A percentile compares a stretch with the other conserved stretches of the same genome.
phyloP scores from a whole-genome alignment of 2,113 vertebrate genomes.

The Eira barbara region DNA sequence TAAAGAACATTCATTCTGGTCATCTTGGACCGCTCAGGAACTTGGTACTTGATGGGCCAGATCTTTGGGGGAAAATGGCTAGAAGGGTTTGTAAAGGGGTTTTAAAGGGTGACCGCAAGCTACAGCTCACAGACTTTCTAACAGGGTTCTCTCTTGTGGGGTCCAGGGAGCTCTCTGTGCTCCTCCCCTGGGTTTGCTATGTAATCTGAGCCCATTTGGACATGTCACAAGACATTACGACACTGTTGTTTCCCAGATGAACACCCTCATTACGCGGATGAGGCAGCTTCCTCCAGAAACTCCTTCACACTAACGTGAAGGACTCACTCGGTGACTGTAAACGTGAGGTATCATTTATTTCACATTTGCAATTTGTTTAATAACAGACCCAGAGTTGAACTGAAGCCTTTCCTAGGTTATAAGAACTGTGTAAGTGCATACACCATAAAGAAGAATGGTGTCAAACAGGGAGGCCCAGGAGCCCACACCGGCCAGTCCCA shows the following conservation, averaged over 20 bases:
- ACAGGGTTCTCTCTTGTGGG: not conserved
- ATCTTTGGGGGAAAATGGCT: not conserved
- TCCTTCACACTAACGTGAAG: not conserved
- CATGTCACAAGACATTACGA: accelerated
- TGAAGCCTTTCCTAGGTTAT: not conserved
- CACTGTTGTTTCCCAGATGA: not conserved
- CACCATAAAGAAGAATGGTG: not conserved
- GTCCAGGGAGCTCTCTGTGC: not conserved
- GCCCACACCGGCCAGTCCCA: not conserved
- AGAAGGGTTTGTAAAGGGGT: not conserved
- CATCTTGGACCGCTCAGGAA: not conserved
- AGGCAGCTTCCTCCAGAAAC: not conserved
- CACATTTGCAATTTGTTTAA: not conserved
- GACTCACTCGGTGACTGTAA: not conserved
- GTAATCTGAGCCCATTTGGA: not conserved
- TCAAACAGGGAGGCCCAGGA: not conserved
- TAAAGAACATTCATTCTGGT: not conserved
- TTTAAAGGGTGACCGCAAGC: not conserved
- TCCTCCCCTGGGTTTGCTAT: not conserved
- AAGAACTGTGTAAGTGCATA: not conserved
- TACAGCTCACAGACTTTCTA: not conserved
- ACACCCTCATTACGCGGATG: accelerated
- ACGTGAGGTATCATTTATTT: not conserved
- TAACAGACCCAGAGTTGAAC: not conserved
- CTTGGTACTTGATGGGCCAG: not conserved